phyloP scores from a whole-genome alignment of 1,140 invertebrate species.

The Pseudomyrmex concolor region DNA sequence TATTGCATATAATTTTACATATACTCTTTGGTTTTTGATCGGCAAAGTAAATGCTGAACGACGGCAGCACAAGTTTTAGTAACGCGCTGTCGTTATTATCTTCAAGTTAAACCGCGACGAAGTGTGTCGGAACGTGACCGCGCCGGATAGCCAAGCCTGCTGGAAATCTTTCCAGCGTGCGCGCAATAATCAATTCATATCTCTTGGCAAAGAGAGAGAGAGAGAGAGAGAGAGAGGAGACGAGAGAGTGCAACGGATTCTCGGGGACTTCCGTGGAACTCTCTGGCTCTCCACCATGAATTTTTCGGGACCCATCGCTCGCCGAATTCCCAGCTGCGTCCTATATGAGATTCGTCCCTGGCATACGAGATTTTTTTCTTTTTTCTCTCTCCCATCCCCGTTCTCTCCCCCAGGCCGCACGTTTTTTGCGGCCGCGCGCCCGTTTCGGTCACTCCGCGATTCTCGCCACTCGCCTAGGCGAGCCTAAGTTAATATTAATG shows the following conservation, averaged over 20 bases:
- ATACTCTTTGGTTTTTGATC: too few species aligned
- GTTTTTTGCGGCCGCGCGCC: conserved; percentile 36
- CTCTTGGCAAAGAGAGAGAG: not conserved
- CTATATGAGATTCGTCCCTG: conserved; percentile 76
- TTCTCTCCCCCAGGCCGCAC: conserved; percentile 33
- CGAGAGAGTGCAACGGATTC: conserved; percentile 9
- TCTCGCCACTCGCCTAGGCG: conserved; percentile 71
- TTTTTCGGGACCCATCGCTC: conserved; percentile 65
- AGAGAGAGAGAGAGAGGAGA: not conserved
- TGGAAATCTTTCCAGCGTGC: not conserved
- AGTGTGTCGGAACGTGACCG: not conserved
- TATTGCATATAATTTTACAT: not conserved
- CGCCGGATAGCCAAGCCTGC: not conserved
- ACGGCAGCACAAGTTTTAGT: conserved; percentile 5
- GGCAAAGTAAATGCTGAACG: not conserved
- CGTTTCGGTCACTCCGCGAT: conserved; percentile 75
- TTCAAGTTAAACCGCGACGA: not conserved
- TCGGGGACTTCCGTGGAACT: conserved; percentile 39
- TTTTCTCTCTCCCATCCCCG: conserved; percentile 47
- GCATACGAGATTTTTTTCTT: conserved; percentile 84
- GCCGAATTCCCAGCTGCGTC: conserved; percentile 74
- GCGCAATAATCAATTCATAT: conserved; percentile 36
- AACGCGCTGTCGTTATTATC: not conserved
- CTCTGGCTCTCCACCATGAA: conserved; percentile 66
- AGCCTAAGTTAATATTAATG: conserved; percentile 85